These are phyloP conservation scores for Ornithorhynchus anatinus DNA, from an alignment of 2,113 vertebrate species.

Conservation along the genomic window DNA sequence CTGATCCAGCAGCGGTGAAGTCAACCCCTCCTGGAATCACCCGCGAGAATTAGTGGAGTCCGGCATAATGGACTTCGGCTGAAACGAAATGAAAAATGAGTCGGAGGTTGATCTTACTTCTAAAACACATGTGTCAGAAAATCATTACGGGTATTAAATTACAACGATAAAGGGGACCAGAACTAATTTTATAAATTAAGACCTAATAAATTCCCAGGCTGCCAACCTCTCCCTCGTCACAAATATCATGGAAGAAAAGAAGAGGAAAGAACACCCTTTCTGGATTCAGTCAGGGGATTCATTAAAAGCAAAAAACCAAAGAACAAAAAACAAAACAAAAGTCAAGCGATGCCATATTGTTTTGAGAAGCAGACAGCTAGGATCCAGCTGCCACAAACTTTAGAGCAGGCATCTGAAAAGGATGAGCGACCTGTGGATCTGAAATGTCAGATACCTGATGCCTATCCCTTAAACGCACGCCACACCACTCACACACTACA, in stretches of 20 bases:
- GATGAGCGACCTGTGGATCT: too few species aligned
- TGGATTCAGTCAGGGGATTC: not conserved
- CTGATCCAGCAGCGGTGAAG: not conserved
- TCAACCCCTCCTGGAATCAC: not conserved
- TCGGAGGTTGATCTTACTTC: slow-evolving; percentile 55
- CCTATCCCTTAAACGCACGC: too few species aligned
- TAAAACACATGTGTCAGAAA: slow-evolving; percentile 67
- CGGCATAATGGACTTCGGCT: slow-evolving; percentile 47
- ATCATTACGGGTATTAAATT: slow-evolving; percentile 70
- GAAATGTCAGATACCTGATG: too few species aligned
- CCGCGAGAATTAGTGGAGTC: slow-evolving; percentile 20
- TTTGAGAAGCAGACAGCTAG: too few species aligned
- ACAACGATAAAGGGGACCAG: slow-evolving; percentile 56
- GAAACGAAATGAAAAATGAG: slow-evolving; percentile 52
- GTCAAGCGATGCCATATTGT: too few species aligned
- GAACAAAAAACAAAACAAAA: too few species aligned
- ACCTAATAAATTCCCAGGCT: slow-evolving; percentile 51
- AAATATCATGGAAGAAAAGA: slow-evolving; percentile 18
- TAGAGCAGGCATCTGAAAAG: too few species aligned
- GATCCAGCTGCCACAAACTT: too few species aligned
- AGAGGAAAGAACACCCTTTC: slow-evolving; percentile 20
- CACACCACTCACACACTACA: not conserved
- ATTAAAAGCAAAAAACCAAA: too few species aligned
- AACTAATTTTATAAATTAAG: slow-evolving; percentile 66
- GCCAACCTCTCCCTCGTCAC: slow-evolving; percentile 16